Base-by-base conservation (phyloP, 35 echinoderm and acorn worm species). In the Holothuria glaberrima region DNA sequence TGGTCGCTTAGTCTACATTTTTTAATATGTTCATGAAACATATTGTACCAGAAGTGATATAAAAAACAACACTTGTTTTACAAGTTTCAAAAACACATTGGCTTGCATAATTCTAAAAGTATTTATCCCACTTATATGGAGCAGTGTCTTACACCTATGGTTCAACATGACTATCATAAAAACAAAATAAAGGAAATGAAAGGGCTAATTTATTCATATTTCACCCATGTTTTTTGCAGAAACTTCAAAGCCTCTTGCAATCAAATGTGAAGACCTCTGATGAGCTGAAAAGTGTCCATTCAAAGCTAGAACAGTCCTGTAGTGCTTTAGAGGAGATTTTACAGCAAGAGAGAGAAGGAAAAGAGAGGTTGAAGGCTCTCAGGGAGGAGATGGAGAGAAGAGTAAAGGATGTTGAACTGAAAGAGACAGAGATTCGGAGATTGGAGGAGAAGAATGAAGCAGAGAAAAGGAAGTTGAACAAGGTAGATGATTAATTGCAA, bases 291-390 rank as follows among this genome's bases (percentile, higher is more conserved):
- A 62, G 66, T 20, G 44, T 87, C 21, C 85, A 87, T 22, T 60
- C 34, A 10, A 87, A 87, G 58, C 19, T 87, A 19, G 85, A 87
- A 10, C 34, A 87, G 35, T 87, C 85, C 10, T 87, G 85, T 9
- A 87, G 85, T 34, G 60, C 85, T 71, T 59, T 87, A 18, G 85
- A 87, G n/a, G 85, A 87, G 65, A 70, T 87, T 31, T 30, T 87
- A 52, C 85, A 87, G 26, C 85, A 87, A n/a, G 85, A 87, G 64
- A 87, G 54, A 34, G 60, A 48, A 13, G 85, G 85, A 0, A 67
- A 71, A 18, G 85, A 87, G 31, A 87, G 85, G 62, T 65, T 87
- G 10, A 35, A 16, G 24, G 31, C 20, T 17, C 5, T 87, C 30
- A 71, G 17, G 20, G 63, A 87, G 5, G 85, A 87, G 61, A 70